Conservation (phyloP, 2,888 invertebrate genomes). For the Cacoxenus indagator region DNA sequence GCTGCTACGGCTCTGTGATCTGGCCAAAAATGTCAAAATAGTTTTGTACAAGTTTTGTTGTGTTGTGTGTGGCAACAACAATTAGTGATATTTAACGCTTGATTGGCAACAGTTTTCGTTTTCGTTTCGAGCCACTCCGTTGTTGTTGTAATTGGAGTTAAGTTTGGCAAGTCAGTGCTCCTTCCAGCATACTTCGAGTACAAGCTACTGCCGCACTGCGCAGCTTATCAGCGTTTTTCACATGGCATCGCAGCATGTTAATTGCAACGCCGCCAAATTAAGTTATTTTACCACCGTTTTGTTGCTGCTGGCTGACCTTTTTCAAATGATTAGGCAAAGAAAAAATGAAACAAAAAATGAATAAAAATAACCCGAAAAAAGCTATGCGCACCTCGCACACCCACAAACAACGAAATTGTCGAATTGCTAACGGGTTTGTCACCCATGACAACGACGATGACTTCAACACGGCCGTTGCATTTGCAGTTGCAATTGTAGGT, state of each 20-base stretch:
- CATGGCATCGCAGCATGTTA: constrained; percentile 50
- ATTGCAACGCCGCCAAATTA: constrained; percentile 57
- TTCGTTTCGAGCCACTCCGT: too few species aligned
- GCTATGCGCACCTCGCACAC: background rate
- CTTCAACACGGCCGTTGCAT: background rate
- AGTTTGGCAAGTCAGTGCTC: constrained; percentile 1
- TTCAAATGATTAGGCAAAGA: constrained; percentile 28
- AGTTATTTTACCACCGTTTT: constrained; percentile 49
- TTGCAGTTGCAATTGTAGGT: background rate
- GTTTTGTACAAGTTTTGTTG: constrained; percentile 10
- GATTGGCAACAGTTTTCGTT: background rate
- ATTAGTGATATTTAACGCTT: constrained; percentile 8
- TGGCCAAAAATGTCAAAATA: constrained; percentile 17
- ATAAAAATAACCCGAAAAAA: too few species aligned
- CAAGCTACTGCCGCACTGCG: too few species aligned
- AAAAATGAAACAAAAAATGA: too few species aligned
- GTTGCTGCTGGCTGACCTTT: constrained; percentile 61
- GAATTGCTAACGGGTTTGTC: constrained; percentile 12
- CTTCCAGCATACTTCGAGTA: too few species aligned
- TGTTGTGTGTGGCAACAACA: background rate
- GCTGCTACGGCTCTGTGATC: too few species aligned
- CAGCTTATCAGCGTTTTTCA: constrained; percentile 43
- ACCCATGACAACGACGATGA: background rate
- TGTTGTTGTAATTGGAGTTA: background rate
- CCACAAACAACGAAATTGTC: background rate